Percentiles rank a stretch among this genome's conserved stretches.
Evolutionary conservation across 2,888 invertebrate genomes (phyloP).

Genomic region (Scaptomyza cyrtandrae): DNA sequence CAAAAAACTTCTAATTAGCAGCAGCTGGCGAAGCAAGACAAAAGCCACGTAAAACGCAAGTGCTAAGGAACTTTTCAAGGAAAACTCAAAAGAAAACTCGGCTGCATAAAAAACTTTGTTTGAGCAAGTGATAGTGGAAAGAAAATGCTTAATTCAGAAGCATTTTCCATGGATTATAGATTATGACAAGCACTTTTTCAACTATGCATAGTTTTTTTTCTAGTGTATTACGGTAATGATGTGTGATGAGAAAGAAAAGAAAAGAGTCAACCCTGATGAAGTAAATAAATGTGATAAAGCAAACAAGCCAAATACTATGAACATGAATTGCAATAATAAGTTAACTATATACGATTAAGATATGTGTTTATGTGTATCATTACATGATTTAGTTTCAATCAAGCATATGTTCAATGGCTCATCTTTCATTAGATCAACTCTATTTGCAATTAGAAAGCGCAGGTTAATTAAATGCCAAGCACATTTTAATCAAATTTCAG

Average conservation of each 20-base stretch:
- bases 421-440: background rate
- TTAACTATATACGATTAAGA: background rate
- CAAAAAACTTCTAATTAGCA: constrained; percentile 58
- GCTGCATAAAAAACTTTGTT: constrained; percentile 24
- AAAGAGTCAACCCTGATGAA: no score
- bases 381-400: background rate
- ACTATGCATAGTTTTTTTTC: no score
- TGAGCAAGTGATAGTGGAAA: background rate
- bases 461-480: constrained; percentile 51
- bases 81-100: constrained; percentile 7
- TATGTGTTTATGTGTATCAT: no score
- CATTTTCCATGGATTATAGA: constrained; percentile 13
- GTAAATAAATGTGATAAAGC: no score
- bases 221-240: no score
- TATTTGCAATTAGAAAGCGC: constrained; percentile 33
- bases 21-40: constrained; percentile 31
- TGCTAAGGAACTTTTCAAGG: background rate
- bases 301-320: no score
- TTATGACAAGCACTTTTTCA: background rate
- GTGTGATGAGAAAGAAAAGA: no score
- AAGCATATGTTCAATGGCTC: background rate
- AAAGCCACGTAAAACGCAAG: constrained; percentile 21
- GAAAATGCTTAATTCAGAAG: background rate
- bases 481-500: constrained; percentile 67
- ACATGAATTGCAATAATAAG: no score